Base-by-base conservation (phyloP, 1,140 invertebrate genomes). In the Panagrolaimus sp. region DNA sequence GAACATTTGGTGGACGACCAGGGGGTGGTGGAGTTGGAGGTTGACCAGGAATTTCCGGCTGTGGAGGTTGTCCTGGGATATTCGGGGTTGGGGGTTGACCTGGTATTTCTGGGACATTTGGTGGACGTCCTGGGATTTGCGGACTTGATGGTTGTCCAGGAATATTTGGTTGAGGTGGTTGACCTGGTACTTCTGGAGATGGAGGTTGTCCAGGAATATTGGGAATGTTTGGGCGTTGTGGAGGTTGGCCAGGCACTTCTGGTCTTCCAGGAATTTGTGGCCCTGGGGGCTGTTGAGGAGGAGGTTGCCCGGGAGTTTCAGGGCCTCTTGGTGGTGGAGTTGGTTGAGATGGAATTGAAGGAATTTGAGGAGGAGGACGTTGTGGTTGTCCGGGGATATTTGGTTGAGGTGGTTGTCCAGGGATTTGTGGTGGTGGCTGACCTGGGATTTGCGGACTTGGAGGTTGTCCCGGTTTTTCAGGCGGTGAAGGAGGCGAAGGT, bases 211-310 rank as follows among this genome's bases (percentile, higher is more conserved):
- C 69, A 3, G 69, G 68, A 55, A 70, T 72, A 7, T 70, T 17
- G 0, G 69, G 68, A 8, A 68, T 17, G 6, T 66, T 21, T 0
- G 26, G 52, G 28, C 38, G 24, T 32, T n/a, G 48, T 1, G 21
- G 10, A 2, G 52, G 52, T 58, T 43, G 24, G 17, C 48, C 70
- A 10, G 70, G 70, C 12, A 69, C 3, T 15, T 43, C 12, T 14
- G 71, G 71, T 26, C n/a, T n/a, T 67, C 69, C 69, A 1, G 71
- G 62, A n/a, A 21, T 1, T 67, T 71, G 55, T 38, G 65, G 45
- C 21, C 62, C 44, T 43, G 32, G 63, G 44, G 26, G 76, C 26
- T 17, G 45, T 71, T 52, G 52, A 17, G 47, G 69, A 15, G 71
- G 62, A 21, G 69, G 62, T n/a, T 43, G 28, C 4, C 28, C 68